These are phyloP conservation scores for Thaleichthys pacificus DNA, from an alignment of 2,797 vertebrate genomes.

Conservation along the genomic window DNA sequence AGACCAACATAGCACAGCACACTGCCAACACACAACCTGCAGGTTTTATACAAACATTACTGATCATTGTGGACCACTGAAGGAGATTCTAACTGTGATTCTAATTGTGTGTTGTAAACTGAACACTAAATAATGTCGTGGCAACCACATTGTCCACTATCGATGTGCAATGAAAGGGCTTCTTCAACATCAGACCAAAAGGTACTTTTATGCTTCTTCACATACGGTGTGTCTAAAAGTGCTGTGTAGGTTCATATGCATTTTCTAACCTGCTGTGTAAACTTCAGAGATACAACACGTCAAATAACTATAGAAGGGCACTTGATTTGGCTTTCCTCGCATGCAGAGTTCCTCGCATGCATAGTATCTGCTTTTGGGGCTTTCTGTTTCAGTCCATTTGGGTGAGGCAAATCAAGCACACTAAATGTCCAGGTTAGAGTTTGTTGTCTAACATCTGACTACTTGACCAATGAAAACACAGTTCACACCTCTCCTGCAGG, in stretches of 20 bases:
- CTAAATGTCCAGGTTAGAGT: no score
- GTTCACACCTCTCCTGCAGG: no score
- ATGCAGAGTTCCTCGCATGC: no score
- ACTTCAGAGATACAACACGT: not conserved
- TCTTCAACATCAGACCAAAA: conserved; percentile 48
- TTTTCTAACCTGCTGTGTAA: conserved; percentile 43
- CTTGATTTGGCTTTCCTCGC: no score
- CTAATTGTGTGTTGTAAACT: conserved; percentile 1
- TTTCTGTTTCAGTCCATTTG: not conserved
- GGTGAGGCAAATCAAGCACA: not conserved
- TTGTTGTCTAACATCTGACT: no score
- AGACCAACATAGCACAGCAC: conserved; percentile 4
- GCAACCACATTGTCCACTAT: conserved; percentile 8
- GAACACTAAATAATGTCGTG: conserved; percentile 17
- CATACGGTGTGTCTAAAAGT: conserved; percentile 23
- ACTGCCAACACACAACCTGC: not conserved
- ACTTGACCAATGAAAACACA: no score
- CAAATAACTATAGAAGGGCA: no score
- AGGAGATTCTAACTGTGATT: not conserved
- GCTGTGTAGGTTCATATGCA: conserved; percentile 35
- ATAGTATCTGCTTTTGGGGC: not conserved
- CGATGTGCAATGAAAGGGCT: conserved; percentile 60
- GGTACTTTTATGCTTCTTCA: not conserved
- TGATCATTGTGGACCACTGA: conserved; percentile 1
- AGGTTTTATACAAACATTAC: conserved; percentile 1